Conservation (phyloP, 2,797 vertebrate species). For the Danionella dracula region DNA sequence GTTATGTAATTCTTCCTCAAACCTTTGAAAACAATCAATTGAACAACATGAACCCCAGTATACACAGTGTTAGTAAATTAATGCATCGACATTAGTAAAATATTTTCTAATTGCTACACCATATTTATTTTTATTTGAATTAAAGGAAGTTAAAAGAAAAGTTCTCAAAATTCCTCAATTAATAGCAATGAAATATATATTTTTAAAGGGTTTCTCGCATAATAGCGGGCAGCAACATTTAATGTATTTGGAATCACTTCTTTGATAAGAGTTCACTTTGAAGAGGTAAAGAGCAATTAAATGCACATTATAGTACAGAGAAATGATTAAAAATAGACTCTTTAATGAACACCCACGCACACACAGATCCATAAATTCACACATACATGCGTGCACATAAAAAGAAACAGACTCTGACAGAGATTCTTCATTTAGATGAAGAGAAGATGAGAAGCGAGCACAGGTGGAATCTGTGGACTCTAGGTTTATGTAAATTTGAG, state of each 20-base stretch:
- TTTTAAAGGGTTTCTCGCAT: not conserved
- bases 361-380: constrained; percentile 14
- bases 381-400: constrained; percentile 27
- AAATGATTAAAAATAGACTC: constrained; percentile 11
- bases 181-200: not conserved
- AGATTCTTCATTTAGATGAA: not conserved
- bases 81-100: too few species aligned
- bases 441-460: not conserved
- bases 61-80: too few species aligned
- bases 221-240: not conserved
- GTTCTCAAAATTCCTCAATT: not conserved
- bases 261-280: constrained; percentile 24
- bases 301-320: constrained; percentile 19
- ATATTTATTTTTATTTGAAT: too few species aligned
- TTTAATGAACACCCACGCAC: constrained; percentile 24
- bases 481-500: not conserved
- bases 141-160: not conserved
- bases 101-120: too few species aligned
- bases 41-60: too few species aligned
- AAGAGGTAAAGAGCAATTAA: constrained; percentile 17
- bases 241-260: not conserved
- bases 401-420: constrained; percentile 13
- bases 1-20: too few species aligned
- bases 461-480: not conserved
- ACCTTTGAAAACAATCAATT: too few species aligned